Evolutionary conservation across 2,888 invertebrate species (phyloP).

Genomic region (Keiferia lycopersicella): DNA sequence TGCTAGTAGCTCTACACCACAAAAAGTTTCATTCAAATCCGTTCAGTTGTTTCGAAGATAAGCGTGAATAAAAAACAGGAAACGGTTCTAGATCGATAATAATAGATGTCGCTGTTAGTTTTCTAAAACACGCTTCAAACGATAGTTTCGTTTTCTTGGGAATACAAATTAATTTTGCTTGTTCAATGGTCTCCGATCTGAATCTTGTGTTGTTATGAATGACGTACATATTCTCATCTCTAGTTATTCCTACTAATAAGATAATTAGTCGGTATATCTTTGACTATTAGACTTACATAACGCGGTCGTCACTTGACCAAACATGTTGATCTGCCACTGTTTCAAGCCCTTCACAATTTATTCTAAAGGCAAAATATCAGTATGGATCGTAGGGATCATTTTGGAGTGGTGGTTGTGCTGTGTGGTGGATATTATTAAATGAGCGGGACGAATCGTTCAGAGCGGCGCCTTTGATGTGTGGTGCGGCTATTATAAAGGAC

Average conservation of each 20-base stretch:
- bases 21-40: too few species aligned
- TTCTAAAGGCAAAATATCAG: neutral
- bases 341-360: neutral
- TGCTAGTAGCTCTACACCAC: too few species aligned
- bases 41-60: too few species aligned
- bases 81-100: too few species aligned
- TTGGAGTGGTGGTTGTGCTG: constrained; percentile 45
- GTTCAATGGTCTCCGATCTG: too few species aligned
- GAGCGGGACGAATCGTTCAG: constrained; percentile 76
- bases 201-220: too few species aligned
- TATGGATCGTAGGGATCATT: constrained; percentile 38
- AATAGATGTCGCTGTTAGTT: too few species aligned
- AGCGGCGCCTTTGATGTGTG: constrained; percentile 67
- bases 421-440: constrained; percentile 65
- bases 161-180: too few species aligned
- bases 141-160: too few species aligned
- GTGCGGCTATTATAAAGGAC: constrained; percentile 61
- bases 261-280: constrained; percentile 71
- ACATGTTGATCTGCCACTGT: constrained; percentile 27
- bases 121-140: too few species aligned
- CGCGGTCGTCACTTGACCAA: constrained; percentile 42
- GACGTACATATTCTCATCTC: too few species aligned
- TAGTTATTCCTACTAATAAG: constrained; percentile 52
- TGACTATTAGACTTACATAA: constrained; percentile 67
- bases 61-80: too few species aligned